Conservation (phyloP, 2,113 vertebrate genomes). For the Athene noctua region DNA sequence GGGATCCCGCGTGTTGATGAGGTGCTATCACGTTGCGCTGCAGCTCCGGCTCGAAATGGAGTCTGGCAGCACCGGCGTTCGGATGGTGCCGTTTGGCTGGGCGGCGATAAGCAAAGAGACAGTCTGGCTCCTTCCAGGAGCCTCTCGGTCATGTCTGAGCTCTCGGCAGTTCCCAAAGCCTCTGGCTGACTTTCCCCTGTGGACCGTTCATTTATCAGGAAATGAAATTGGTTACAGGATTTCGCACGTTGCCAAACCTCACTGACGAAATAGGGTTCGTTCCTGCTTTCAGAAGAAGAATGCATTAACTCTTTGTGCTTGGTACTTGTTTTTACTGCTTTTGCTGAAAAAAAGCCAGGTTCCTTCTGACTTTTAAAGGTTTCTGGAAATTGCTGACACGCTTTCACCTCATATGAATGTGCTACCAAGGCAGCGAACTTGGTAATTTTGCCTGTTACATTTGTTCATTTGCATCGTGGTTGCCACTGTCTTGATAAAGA, state of each 20-base stretch:
- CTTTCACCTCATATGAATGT: not conserved
- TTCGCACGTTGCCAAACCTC: conserved; percentile 77
- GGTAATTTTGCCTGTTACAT: not conserved
- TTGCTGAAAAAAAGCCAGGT: not conserved
- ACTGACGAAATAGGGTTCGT: conserved; percentile 70
- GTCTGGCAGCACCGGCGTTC: conserved; percentile 69
- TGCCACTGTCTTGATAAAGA: not conserved
- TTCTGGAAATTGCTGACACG: not conserved
- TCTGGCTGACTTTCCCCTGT: conserved; percentile 73
- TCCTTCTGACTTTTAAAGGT: not conserved
- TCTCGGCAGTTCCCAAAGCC: conserved; percentile 73
- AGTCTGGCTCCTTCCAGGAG: conserved; percentile 85
- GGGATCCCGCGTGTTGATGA: not conserved
- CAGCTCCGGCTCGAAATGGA: not conserved
- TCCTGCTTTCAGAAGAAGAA: conserved; percentile 52
- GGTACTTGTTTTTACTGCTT: not conserved
- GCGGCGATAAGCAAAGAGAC: conserved; percentile 85
- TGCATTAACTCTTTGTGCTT: conserved; percentile 55
- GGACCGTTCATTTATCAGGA: conserved; percentile 81
- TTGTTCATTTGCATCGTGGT: not conserved
- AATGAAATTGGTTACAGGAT: conserved; percentile 81
- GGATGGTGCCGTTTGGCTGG: conserved; percentile 73
- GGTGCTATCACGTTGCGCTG: not conserved
- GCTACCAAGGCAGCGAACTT: too few species aligned
- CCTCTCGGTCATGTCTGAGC: conserved; percentile 69